These are phyloP conservation scores for Cossypha polioptera DNA, from an alignment of 2,797 vertebrate species.

Conservation along the genomic window DNA sequence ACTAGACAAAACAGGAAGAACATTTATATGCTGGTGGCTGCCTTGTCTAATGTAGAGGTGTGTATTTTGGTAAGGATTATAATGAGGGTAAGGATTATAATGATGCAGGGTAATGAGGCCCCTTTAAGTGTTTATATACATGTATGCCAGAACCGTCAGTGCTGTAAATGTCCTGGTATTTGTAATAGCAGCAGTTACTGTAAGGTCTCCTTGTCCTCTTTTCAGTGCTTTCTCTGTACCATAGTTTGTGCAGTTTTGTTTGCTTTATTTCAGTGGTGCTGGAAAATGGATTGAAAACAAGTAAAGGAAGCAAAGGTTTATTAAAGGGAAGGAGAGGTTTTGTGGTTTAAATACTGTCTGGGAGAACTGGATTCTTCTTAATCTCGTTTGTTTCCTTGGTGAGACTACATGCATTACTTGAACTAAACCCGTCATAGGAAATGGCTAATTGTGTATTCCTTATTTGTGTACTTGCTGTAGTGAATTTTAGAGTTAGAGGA, in stretches of 20 bases:
- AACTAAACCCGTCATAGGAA: neutral
- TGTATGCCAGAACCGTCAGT: accelerated
- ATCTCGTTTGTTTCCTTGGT: neutral
- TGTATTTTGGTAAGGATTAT: neutral
- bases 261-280: neutral
- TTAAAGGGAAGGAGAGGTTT: neutral
- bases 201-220: neutral
- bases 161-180: neutral
- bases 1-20: neutral
- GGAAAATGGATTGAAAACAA: neutral
- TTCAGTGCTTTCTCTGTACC: neutral
- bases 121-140: neutral
- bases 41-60: neutral
- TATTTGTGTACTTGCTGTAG: neutral
- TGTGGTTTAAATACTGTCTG: neutral
- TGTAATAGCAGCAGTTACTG: neutral
- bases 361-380: neutral
- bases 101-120: neutral
- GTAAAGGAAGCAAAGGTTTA: neutral
- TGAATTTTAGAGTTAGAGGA: neutral
- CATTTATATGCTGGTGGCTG: neutral
- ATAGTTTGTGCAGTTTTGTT: neutral
- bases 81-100: neutral
- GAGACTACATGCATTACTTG: neutral
- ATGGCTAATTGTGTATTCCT: neutral